Percentiles rank a stretch among this genome's conserved stretches.
Conservation (phyloP, 1,140 invertebrate species). For the Drosophila suzukii region DNA sequence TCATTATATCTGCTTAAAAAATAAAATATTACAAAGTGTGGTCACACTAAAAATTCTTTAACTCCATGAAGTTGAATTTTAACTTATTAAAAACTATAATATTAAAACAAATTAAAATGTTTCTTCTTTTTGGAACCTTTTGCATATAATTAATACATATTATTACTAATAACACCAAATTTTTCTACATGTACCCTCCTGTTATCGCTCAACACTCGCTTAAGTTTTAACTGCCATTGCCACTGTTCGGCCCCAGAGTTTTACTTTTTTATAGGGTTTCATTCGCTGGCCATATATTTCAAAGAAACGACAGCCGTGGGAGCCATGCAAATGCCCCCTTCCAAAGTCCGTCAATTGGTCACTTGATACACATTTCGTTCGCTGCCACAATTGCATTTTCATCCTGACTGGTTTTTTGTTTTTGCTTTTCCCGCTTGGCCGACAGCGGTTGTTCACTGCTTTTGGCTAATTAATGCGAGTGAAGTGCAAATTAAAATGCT, state of each 20-base stretch:
- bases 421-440: background rate
- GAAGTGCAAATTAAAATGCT: conserved; percentile 75
- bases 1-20: too few relatives aligned
- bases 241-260: conserved; percentile 37
- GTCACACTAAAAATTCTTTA: too few relatives aligned
- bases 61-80: too few relatives aligned
- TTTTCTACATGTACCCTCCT: background rate
- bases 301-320: conserved; percentile 73
- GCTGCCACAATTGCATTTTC: conserved; percentile 17
- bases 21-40: too few relatives aligned
- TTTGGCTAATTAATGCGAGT: conserved; percentile 72
- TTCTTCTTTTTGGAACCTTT: too few relatives aligned
- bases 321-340: conserved; percentile 69
- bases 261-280: conserved; percentile 57
- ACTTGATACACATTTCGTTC: conserved; percentile 71
- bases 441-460: conserved; percentile 22
- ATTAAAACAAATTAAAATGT: too few relatives aligned
- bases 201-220: conserved; percentile 3
- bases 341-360: conserved; percentile 63
- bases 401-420: conserved; percentile 10
- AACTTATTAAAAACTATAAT: too few relatives aligned
- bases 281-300: conserved; percentile 40
- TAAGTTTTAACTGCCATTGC: conserved; percentile 6
- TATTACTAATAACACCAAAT: background rate
- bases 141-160: background rate